Conservation (phyloP, 2,888 invertebrate genomes). For the Himalopsyche kuldschensis region DNA sequence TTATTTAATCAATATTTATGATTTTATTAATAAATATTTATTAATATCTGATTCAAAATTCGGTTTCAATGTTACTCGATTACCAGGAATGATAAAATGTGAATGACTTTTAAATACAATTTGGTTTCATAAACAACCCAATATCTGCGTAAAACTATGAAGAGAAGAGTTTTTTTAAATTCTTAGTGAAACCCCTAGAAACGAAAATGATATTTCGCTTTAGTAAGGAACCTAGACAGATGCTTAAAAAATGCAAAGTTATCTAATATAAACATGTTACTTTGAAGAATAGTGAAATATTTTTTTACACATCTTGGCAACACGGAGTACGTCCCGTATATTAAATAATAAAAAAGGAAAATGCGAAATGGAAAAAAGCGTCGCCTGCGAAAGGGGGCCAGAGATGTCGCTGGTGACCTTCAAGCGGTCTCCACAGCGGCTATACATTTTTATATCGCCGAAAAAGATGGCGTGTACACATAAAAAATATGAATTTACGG, state of each 20-base stretch:
- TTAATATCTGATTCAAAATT: no score
- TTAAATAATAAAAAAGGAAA: not conserved
- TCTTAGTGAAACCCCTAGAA: not conserved
- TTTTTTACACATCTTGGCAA: not conserved
- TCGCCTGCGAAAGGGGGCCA: not conserved
- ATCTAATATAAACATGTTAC: not conserved
- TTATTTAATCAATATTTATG: no score
- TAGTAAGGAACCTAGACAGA: not conserved
- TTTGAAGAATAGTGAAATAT: not conserved
- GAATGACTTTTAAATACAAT: no score
- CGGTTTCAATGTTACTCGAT: no score
- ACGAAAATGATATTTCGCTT: not conserved
- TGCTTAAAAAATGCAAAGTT: not conserved
- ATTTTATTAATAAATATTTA: no score
- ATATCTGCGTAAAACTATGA: no score
- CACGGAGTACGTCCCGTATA: not conserved
- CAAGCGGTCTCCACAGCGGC: not conserved
- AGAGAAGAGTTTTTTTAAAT: not conserved
- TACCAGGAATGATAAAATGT: no score
- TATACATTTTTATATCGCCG: slow-evolving; percentile 14
- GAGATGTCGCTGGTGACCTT: slow-evolving; percentile 23
- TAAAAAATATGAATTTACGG: slow-evolving; percentile 35
- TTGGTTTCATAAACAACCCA: no score
- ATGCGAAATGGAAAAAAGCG: not conserved
- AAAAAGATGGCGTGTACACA: slow-evolving; percentile 19